A percentile compares a stretch with the other conserved stretches of the same genome.
Evolutionary conservation across 2,888 invertebrate genomes (phyloP).

Genomic region (Neoitamus cyanurus): DNA sequence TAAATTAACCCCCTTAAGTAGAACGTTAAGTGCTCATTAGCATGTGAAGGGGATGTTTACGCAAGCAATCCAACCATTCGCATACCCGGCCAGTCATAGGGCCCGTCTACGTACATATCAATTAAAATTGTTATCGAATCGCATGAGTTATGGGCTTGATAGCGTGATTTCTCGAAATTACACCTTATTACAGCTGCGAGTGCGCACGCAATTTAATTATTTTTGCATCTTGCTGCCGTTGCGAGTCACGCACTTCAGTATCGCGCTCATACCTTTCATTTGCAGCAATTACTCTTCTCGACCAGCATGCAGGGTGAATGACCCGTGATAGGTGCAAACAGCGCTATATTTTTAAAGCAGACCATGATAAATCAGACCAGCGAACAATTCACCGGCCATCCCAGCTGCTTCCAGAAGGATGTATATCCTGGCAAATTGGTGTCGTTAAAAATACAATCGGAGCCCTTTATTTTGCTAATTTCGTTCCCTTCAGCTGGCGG

Average conservation of each 20-base stretch:
- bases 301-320: slow-evolving; percentile 13
- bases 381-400: background rate
- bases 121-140: slow-evolving; percentile 44
- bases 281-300: background rate
- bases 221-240: slow-evolving; percentile 12
- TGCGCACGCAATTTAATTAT: slow-evolving; percentile 45
- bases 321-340: background rate
- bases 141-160: slow-evolving; percentile 33
- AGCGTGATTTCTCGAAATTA: slow-evolving; percentile 37
- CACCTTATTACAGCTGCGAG: slow-evolving; percentile 5
- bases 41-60: slow-evolving; percentile 31
- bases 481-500: background rate
- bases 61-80: background rate
- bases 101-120: slow-evolving; percentile 2
- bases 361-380: background rate
- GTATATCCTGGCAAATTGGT: slow-evolving; percentile 38
- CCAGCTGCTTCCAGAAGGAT: background rate
- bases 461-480: slow-evolving; percentile 26
- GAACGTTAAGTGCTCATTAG: slow-evolving; percentile 27
- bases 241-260: slow-evolving; percentile 26
- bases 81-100: background rate
- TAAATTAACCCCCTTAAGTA: slow-evolving; percentile 13
- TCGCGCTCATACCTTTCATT: background rate
- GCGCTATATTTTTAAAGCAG: background rate
- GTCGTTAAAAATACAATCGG: slow-evolving; percentile 23